Base-by-base conservation (phyloP, 2,888 invertebrate species). In the Cerceris ruficornis region DNA sequence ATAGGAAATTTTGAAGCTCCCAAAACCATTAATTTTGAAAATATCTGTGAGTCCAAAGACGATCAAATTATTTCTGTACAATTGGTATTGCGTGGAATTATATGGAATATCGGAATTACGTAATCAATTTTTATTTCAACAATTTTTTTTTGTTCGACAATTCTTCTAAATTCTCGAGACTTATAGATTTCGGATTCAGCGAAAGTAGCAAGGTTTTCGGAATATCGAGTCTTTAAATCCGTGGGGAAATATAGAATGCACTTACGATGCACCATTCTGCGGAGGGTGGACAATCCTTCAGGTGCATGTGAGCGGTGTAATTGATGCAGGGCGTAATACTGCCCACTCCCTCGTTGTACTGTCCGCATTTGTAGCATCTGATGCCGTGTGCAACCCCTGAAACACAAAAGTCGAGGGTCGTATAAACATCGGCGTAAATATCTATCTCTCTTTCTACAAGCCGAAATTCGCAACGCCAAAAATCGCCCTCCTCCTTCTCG, bases 261-360 rank as follows among this genome's bases (percentile, higher is more conserved):
- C 96, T 96, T 92, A 97, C 97, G 92, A 97, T 96, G 93, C 97
- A 97, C 92, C 94, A 96, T 81, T 94, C 94, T 6, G 95, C 94
- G 81, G 93, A 90, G 82, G 93, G 92, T 70, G 94, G 94, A 90
- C 97, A 97, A 73, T 96, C 95, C 89, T 95, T 95, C 55, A 96
- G 93, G 85, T 96, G 95, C 86, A 94, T 95, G 81, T 93, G 93
- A 83, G 93, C 93, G 77, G 95, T 95, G 90, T 95, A 94, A 92
- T 97, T 97, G 90, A 96, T 95, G 92, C 97, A 97, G 7, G 97
- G 97, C 61, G 97, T 97, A 83, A 97, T 97, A 80, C 96, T 96
- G 52, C 97, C 97, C 8, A 97, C 96, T 17, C 97, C 97, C 88
- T 97, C 97, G 89, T 96, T 97, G 93, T 97, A 97, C 93, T 96